Conservation (phyloP, 2,797 vertebrate species). For the Discoglossus pictus region DNA sequence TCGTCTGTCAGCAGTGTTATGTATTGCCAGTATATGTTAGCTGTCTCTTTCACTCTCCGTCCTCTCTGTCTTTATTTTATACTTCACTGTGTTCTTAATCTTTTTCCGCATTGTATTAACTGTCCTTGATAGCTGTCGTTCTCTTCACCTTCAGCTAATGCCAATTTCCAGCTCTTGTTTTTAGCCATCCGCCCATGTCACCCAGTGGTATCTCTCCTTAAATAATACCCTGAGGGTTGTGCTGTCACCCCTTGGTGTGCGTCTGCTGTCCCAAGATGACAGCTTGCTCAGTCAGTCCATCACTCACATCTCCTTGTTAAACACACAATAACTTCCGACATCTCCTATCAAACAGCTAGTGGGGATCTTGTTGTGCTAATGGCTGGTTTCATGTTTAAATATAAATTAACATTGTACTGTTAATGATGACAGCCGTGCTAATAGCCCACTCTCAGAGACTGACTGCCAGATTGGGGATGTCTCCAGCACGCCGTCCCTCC, state of each 20-base stretch:
- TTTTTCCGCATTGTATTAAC: slow-evolving; percentile 33
- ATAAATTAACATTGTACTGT: slow-evolving; percentile 50
- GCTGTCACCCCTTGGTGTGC: slow-evolving; percentile 38
- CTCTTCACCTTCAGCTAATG: slow-evolving; percentile 47
- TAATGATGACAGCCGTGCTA: slow-evolving; percentile 51
- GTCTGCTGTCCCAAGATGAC: slow-evolving; percentile 38
- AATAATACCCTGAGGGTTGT: slow-evolving; percentile 43
- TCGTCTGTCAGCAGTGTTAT: slow-evolving; percentile 33
- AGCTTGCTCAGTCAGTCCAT: slow-evolving; percentile 39
- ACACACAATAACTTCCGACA: slow-evolving; percentile 44
- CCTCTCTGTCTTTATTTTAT: slow-evolving; percentile 32
- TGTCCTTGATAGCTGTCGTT: slow-evolving; percentile 47
- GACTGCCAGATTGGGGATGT: slow-evolving; percentile 45
- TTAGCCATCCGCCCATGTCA: slow-evolving; percentile 37
- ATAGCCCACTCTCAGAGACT: slow-evolving; percentile 43
- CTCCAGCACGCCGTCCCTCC: slow-evolving; percentile 18
- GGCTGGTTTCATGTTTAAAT: slow-evolving; percentile 49
- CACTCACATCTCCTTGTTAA: slow-evolving; percentile 46
- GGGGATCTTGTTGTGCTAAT: slow-evolving; percentile 47
- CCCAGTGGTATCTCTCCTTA: slow-evolving; percentile 41
- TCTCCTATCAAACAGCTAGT: slow-evolving; percentile 47
- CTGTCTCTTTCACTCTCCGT: slow-evolving; percentile 1
- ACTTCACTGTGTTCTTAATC: slow-evolving; percentile 17
- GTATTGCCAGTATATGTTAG: slow-evolving; percentile 21
- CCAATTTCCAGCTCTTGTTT: slow-evolving; percentile 36